These are phyloP conservation scores for Apoda limacodes DNA, from an alignment of 2,888 invertebrate species.

Conservation along the genomic window DNA sequence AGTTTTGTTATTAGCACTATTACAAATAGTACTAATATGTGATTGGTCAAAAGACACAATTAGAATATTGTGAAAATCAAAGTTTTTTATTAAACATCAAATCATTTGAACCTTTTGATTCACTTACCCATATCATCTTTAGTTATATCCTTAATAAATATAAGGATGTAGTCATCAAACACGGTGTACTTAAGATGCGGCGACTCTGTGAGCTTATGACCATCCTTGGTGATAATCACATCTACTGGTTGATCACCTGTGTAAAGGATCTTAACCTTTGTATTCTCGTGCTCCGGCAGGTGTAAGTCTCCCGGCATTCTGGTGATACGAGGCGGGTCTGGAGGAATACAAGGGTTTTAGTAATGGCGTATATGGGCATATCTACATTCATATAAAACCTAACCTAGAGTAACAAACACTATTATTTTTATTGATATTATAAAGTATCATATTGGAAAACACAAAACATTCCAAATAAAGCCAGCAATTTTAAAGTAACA, in stretches of 20 bases:
- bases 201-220: conserved; percentile 78
- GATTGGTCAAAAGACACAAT: too few species aligned
- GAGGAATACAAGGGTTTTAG: background rate
- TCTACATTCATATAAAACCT: too few species aligned
- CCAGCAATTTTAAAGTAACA: too few species aligned
- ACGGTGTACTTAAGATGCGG: conserved; percentile 88
- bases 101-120: too few species aligned
- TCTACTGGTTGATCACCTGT: conserved; percentile 96
- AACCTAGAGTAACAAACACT: too few species aligned
- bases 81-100: too few species aligned
- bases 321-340: conserved; percentile 92
- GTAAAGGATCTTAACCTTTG: conserved; percentile 97
- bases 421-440: too few species aligned
- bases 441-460: too few species aligned
- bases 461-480: too few species aligned
- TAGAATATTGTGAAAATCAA: too few species aligned
- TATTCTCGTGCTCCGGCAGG: conserved; percentile 94
- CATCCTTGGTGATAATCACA: conserved; percentile 86
- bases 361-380: background rate
- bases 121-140: conserved; percentile 86
- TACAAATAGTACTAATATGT: too few species aligned
- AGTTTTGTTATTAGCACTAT: too few species aligned
- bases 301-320: conserved; percentile 90
- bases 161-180: conserved; percentile 97
- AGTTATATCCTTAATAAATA: conserved; percentile 92